Percentiles rank a stretch among this genome's conserved stretches.
Conservation (phyloP, 2,888 invertebrate genomes). For the Phortica okadai region DNA sequence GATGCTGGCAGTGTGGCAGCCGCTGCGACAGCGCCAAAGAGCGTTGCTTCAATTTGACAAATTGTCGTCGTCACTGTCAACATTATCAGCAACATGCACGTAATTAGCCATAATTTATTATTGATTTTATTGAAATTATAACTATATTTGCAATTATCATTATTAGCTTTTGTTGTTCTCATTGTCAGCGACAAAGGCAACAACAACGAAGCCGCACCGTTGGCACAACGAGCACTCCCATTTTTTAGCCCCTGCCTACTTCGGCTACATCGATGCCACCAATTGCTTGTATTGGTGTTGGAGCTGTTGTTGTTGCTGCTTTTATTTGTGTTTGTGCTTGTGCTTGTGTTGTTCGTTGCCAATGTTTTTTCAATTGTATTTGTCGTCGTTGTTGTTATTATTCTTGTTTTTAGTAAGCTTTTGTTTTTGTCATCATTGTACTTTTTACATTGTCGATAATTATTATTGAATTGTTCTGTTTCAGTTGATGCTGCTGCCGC, state of each 20-base stretch:
- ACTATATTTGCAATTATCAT: slow-evolving; percentile 61
- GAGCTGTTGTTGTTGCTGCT: slow-evolving; percentile 37
- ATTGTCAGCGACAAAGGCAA: neutral
- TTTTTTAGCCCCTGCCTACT: slow-evolving; percentile 2
- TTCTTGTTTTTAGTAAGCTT: neutral
- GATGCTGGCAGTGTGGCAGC: slow-evolving; percentile 47
- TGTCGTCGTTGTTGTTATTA: slow-evolving; percentile 21
- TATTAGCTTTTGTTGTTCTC: slow-evolving; percentile 3
- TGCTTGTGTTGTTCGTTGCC: slow-evolving; percentile 12
- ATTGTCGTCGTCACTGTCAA: slow-evolving; percentile 58
- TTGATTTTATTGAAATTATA: slow-evolving; percentile 72
- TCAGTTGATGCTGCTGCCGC: slow-evolving; percentile 31
- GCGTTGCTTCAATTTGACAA: slow-evolving; percentile 57
- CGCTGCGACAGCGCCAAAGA: slow-evolving; percentile 45
- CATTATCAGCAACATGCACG: slow-evolving; percentile 66
- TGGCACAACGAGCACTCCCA: neutral
- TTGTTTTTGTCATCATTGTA: slow-evolving; percentile 25
- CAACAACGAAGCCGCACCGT: neutral
- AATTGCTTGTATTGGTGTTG: slow-evolving; percentile 31
- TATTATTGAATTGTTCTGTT: slow-evolving; percentile 20
- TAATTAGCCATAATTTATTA: slow-evolving; percentile 70
- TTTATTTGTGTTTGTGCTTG: too few relatives aligned
- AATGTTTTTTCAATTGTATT: slow-evolving; percentile 21
- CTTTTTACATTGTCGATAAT: slow-evolving; percentile 8
- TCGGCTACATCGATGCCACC: neutral